Evolutionary conservation across 2,888 invertebrate genomes (phyloP), one percentile per base, ranked within the genome.

Genomic region (Eumacrocentrus americanus): DNA sequence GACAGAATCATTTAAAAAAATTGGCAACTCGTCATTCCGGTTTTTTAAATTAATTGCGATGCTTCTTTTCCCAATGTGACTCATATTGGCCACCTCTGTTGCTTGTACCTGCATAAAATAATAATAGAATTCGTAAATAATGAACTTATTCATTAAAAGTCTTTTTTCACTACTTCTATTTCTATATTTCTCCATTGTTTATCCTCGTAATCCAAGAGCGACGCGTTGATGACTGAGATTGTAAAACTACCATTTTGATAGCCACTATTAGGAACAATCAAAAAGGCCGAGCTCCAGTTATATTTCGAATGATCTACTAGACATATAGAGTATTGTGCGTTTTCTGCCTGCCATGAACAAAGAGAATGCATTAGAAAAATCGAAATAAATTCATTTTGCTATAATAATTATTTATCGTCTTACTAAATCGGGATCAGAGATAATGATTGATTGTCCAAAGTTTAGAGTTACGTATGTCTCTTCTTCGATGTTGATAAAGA

Each of bases 1-100:
- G 34, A 81, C 77, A 3, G 77, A 73, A 11, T 72, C 67, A 2
- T 77, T 60, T 4, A 76, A 71, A 75, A 91, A 91, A 64, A 83
- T 83, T 0, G 91, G 91, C 64, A 81, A 70, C 74, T 90, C 90
- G 72, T 91, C 91, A 76, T 91, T 91, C 82, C 86, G 85, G 79
- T 91, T 89, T 25, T 81, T 79, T 42, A 91, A 82, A 57, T 83
- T 72, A 7, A 89, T 84, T 58, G 76, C 78, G 0, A 88, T 76
- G 2, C 73, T 72, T 7, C 82, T 81, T 5, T 70, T 73, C n/a
- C 83, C 83, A 2, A 74, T 66, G 61, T 81, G 80, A 14, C 74
- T 70, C 12, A 62, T 63, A 37, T 76, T 62, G 29, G 67, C 63
- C 9, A 53, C 50, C 68, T 82, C 82, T 53, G 64, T 70, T 3